Evolutionary conservation across 1,140 invertebrate genomes (phyloP).

Genomic region (Anastatus disparis): DNA sequence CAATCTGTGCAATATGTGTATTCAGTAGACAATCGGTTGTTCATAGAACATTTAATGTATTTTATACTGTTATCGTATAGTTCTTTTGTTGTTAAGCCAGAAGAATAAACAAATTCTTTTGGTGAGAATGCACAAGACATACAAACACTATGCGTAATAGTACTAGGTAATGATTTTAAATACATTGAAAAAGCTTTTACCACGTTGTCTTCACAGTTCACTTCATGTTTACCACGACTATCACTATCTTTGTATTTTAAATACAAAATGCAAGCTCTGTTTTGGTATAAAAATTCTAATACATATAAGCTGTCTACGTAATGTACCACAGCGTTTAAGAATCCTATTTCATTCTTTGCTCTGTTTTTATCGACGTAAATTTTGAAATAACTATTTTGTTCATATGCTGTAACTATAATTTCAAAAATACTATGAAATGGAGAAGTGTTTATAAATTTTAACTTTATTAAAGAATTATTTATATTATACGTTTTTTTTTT

Average conservation of each 20-base stretch:
- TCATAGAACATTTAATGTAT: not conserved
- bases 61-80: not conserved
- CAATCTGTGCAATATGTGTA: not conserved
- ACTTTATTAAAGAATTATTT: not conserved
- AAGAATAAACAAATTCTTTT: not conserved
- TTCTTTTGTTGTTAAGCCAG: not conserved
- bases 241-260: not conserved
- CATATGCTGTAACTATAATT: not conserved
- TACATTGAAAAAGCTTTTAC: not conserved
- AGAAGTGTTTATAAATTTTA: not conserved
- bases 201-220: not conserved
- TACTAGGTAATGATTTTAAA: not conserved
- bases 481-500: not conserved
- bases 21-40: not conserved
- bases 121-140: not conserved
- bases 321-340: not conserved
- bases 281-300: not conserved
- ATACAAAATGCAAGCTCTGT: not conserved
- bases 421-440: not conserved
- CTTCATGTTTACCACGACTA: not conserved
- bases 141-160: not conserved
- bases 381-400: not conserved
- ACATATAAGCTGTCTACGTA: not conserved
- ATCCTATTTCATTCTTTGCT: not conserved
- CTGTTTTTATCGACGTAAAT: not conserved